phyloP scores from a whole-genome alignment of 1,140 invertebrate genomes.

The Saccostrea cuccullata region DNA sequence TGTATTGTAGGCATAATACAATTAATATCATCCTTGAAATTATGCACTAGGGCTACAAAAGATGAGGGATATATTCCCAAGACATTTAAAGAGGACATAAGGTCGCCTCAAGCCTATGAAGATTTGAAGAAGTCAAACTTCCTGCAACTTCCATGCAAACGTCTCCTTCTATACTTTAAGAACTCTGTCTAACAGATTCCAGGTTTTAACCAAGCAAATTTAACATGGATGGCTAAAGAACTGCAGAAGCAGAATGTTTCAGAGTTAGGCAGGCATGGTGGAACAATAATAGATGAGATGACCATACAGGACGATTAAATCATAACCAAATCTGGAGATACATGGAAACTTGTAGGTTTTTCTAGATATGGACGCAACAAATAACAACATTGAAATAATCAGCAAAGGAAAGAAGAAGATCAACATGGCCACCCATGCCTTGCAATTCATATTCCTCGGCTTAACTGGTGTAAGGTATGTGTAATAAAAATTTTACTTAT shows the following conservation, averaged over 20 bases:
- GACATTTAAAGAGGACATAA: background rate
- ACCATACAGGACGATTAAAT: conserved; percentile 45
- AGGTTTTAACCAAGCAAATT: conserved; percentile 22
- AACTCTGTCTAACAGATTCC: conserved; percentile 41
- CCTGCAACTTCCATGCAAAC: conserved; percentile 27
- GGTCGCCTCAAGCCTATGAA: conserved; percentile 29
- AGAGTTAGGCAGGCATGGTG: conserved; percentile 44
- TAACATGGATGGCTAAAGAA: conserved; percentile 41
- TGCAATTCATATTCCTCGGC: no score
- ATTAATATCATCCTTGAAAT: background rate
- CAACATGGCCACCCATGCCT: no score
- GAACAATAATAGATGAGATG: conserved; percentile 47
- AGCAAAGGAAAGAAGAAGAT: no score
- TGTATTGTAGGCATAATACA: background rate
- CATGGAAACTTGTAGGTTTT: conserved; percentile 44
- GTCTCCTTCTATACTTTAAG: conserved; percentile 47
- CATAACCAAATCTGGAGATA: conserved; percentile 14
- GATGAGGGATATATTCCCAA: background rate
- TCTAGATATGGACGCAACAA: conserved; percentile 49
- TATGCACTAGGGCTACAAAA: background rate
- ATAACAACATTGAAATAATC: conserved; percentile 48
- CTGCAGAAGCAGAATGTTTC: conserved; percentile 29
- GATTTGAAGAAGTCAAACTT: conserved; percentile 31
- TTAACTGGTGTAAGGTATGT: conserved; percentile 45
- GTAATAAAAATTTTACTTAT: background rate